Conservation (phyloP, 92 coral and sea anemone genomes). For the Virgularia gustaviana region DNA sequence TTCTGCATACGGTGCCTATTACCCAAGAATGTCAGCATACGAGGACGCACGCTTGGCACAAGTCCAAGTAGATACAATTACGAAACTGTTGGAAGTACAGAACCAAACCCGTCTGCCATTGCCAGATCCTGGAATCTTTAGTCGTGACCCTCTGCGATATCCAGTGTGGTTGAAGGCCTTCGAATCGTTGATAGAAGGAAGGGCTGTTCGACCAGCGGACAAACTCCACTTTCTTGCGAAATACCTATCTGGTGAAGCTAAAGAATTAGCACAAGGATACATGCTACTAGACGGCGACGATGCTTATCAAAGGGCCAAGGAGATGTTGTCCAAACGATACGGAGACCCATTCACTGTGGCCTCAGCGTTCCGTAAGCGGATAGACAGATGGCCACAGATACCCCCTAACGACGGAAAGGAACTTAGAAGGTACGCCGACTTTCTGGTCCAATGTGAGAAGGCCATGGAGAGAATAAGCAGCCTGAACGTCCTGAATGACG, state of each 20-base stretch:
- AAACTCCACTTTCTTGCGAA: conserved; percentile 53
- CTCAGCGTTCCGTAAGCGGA: conserved; percentile 29
- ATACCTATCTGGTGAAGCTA: conserved; percentile 52
- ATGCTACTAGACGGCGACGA: conserved; percentile 52
- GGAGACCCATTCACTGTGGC: conserved; percentile 52
- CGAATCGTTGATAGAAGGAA: conserved; percentile 47
- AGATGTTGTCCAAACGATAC: conserved; percentile 47
- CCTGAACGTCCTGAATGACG: conserved; percentile 41
- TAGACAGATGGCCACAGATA: conserved; percentile 53
- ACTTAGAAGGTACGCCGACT: conserved; percentile 48
- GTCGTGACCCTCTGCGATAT: conserved; percentile 53
- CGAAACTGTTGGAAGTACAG: conserved; percentile 48
- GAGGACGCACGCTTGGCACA: not conserved
- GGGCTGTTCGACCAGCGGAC: conserved; percentile 43
- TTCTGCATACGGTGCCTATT: not conserved
- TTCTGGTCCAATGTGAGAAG: conserved; percentile 52
- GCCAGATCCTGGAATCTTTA: conserved; percentile 57
- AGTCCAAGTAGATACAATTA: conserved; percentile 41
- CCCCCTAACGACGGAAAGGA: conserved; percentile 40
- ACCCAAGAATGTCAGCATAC: not conserved
- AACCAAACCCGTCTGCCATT: conserved; percentile 37
- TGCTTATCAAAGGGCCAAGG: conserved; percentile 50
- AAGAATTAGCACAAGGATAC: conserved; percentile 54
- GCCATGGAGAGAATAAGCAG: conserved; percentile 44
- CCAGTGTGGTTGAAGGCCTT: conserved; percentile 55